These are phyloP conservation scores for Stigmatopora argus DNA, from an alignment of 2,113 vertebrate species.

Conservation along the genomic window DNA sequence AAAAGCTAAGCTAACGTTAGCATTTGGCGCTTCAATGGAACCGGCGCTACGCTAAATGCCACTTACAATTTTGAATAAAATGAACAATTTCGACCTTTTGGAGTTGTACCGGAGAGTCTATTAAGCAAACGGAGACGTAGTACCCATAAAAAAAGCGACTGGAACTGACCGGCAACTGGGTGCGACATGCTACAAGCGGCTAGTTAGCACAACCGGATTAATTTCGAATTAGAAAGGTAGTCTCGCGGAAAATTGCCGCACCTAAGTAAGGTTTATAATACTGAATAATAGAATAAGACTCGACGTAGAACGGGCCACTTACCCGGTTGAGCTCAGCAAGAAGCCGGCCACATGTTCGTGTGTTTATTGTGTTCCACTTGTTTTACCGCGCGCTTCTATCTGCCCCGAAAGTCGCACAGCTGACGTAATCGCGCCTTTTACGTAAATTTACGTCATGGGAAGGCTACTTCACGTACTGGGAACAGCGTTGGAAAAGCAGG, in stretches of 20 bases:
- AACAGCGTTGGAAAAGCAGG: not conserved
- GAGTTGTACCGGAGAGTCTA: not conserved
- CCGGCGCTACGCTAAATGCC: not conserved
- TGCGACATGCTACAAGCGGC: slow-evolving; percentile 43
- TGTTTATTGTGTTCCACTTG: slow-evolving; percentile 60
- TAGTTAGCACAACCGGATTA: slow-evolving; percentile 48
- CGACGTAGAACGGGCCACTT: slow-evolving; percentile 15
- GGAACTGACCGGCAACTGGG: not conserved
- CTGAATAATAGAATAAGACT: too few relatives aligned
- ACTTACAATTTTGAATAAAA: not conserved
- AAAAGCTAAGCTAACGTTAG: slow-evolving; percentile 11
- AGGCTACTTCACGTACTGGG: not conserved
- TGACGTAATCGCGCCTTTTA: not conserved
- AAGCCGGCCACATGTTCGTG: slow-evolving; percentile 73
- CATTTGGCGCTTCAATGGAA: not conserved
- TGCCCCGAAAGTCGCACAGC: slow-evolving; percentile 18
- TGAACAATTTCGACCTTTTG: not conserved
- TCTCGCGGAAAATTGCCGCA: not conserved
- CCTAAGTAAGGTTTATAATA: too few relatives aligned
- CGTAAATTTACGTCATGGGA: not conserved
- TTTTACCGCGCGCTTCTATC: slow-evolving; percentile 74
- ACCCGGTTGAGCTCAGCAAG: slow-evolving; percentile 52
- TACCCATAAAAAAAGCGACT: slow-evolving; percentile 9
- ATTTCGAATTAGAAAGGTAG: slow-evolving; percentile 6
- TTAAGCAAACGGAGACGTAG: not conserved